Conservation (phyloP, 2,113 vertebrate species). For the Naja naja region DNA sequence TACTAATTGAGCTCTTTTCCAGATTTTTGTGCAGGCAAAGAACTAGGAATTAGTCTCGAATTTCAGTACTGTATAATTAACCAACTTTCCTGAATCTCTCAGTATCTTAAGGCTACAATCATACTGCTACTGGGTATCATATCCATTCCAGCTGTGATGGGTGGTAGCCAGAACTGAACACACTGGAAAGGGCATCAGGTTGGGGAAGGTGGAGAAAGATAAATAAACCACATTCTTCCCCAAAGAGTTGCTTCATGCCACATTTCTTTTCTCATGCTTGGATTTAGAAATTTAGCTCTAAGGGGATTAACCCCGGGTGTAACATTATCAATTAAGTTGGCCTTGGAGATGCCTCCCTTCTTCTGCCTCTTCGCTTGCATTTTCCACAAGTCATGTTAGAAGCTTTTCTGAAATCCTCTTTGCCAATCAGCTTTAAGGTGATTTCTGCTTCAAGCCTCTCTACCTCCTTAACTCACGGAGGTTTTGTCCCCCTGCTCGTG, state of each 20-base stretch:
- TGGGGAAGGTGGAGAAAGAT: neutral
- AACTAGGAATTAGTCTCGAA: neutral
- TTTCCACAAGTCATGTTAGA: neutral
- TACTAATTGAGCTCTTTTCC: neutral
- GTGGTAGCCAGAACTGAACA: neutral
- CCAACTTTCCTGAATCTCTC: neutral
- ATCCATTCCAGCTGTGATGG: neutral
- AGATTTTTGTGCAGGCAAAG: neutral
- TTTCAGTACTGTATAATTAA: neutral
- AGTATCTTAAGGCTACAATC: neutral
- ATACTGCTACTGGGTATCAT: neutral
- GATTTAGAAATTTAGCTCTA: neutral
- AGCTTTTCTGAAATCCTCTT: constrained; percentile 45
- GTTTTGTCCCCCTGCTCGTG: neutral
- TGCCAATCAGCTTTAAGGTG: neutral
- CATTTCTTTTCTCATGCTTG: neutral
- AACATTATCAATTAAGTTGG: constrained; percentile 3
- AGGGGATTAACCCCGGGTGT: neutral
- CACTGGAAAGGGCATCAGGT: neutral
- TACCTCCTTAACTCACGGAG: neutral
- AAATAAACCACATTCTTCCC: neutral
- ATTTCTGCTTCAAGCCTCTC: constrained; percentile 1
- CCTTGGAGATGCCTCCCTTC: constrained; percentile 2
- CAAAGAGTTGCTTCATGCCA: neutral
- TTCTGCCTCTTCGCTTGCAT: neutral